Conservation (phyloP, 1,140 invertebrate species). For the Whitmania pigra region DNA sequence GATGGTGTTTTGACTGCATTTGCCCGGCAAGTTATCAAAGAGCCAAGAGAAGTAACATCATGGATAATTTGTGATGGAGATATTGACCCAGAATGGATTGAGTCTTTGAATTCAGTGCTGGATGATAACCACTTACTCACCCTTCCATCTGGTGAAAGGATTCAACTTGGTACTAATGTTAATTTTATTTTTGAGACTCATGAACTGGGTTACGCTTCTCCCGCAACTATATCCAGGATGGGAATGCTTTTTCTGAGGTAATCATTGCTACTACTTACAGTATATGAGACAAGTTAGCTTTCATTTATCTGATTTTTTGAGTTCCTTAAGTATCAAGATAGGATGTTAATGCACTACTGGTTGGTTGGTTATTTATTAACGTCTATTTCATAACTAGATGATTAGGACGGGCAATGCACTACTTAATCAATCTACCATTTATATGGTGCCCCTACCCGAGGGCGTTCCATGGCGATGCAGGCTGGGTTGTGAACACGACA, state of each 20-base stretch:
- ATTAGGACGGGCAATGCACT: too few species aligned
- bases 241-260: constrained; percentile 81
- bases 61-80: constrained; percentile 97
- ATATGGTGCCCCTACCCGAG: too few species aligned
- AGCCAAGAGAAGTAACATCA: constrained; percentile 51
- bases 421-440: too few species aligned
- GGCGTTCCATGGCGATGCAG: too few species aligned
- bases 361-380: too few species aligned
- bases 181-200: constrained; percentile 97
- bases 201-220: constrained; percentile 79
- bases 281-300: too few species aligned
- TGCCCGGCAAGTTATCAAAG: constrained; percentile 64
- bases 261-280: neutral
- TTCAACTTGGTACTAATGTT: constrained; percentile 77
- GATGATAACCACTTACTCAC: constrained; percentile 88
- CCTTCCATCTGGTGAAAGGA: constrained; percentile 86
- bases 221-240: constrained; percentile 90
- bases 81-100: constrained; percentile 96
- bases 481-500: too few species aligned
- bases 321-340: too few species aligned
- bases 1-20: constrained; percentile 77
- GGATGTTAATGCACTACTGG: too few species aligned
- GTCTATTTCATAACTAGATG: too few species aligned
- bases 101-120: constrained; percentile 87
- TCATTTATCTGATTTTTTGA: too few species aligned